These are phyloP conservation scores for Manis javanica DNA, from an alignment of 2,797 vertebrate species.

Conservation along the genomic window DNA sequence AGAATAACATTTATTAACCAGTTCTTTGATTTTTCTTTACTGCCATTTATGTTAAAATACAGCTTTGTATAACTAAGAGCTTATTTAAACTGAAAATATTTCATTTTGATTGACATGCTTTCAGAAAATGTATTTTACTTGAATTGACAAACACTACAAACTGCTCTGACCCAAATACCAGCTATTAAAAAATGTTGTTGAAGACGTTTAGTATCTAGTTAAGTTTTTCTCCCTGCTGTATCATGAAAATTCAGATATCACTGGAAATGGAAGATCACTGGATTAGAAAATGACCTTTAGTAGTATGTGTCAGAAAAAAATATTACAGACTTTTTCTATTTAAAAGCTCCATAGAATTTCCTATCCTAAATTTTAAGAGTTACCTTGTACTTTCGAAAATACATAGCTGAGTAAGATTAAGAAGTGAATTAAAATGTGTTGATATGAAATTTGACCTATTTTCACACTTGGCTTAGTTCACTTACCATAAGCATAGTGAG, in stretches of 20 bases:
- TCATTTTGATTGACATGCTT: neutral
- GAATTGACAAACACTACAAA: neutral
- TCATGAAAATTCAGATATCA: constrained; percentile 19
- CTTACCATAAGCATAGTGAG: neutral
- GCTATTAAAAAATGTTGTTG: neutral
- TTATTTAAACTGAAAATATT: neutral
- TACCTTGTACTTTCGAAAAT: neutral
- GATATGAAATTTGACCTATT: neutral
- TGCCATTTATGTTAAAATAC: neutral
- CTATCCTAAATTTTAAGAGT: neutral
- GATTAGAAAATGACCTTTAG: constrained; percentile 40
- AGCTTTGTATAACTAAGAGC: neutral
- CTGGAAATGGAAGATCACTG: neutral
- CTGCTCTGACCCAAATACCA: neutral
- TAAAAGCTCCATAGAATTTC: neutral
- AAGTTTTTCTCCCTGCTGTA: neutral
- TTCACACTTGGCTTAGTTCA: neutral
- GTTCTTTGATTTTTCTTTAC: neutral
- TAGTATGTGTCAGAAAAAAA: neutral
- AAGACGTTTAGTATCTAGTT: neutral
- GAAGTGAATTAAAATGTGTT: neutral
- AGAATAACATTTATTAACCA: neutral
- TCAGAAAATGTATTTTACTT: constrained; percentile 33
- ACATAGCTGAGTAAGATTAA: neutral
- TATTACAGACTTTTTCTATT: neutral